These are phyloP conservation scores for Achroia grisella DNA, from an alignment of 1,140 invertebrate genomes.

Conservation along the genomic window DNA sequence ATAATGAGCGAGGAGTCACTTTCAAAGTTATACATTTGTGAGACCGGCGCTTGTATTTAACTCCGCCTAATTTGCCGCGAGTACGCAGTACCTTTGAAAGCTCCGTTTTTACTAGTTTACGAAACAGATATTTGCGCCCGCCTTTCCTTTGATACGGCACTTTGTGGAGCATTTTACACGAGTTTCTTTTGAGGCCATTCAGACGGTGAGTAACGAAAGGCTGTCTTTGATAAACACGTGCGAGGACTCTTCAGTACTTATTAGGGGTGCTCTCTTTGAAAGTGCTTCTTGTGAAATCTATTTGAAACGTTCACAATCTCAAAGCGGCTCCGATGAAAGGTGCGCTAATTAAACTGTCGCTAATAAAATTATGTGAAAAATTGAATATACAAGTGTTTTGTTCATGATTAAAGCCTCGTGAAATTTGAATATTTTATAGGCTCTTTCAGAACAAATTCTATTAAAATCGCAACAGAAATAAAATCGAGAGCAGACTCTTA, in stretches of 20 bases:
- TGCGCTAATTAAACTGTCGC: slow-evolving; percentile 70
- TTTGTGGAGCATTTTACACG: slow-evolving; percentile 72
- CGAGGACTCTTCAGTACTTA: slow-evolving; percentile 73
- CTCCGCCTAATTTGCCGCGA: slow-evolving; percentile 70
- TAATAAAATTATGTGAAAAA: slow-evolving; percentile 70
- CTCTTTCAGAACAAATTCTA: too few species aligned
- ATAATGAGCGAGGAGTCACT: slow-evolving; percentile 62
- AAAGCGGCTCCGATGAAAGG: slow-evolving; percentile 65
- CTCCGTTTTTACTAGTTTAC: slow-evolving; percentile 72
- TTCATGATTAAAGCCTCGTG: slow-evolving; percentile 24
- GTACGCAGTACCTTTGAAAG: slow-evolving; percentile 67
- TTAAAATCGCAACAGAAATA: too few species aligned
- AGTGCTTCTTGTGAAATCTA: slow-evolving; percentile 71
- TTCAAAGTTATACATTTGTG: slow-evolving; percentile 61
- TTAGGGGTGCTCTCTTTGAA: slow-evolving; percentile 72
- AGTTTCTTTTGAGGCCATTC: slow-evolving; percentile 73
- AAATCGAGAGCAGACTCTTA: too few species aligned
- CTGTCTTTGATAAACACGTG: slow-evolving; percentile 74
- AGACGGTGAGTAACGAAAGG: slow-evolving; percentile 73
- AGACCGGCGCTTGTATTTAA: slow-evolving; percentile 63
- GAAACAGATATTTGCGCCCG: slow-evolving; percentile 72
- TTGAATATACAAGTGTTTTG: slow-evolving; percentile 40
- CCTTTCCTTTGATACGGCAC: slow-evolving; percentile 70
- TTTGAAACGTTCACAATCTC: slow-evolving; percentile 69
- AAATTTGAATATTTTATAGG: slow-evolving; percentile 21